Evolutionary conservation across 2,888 invertebrate genomes (phyloP).

Genomic region (Eupelmus urozonus): DNA sequence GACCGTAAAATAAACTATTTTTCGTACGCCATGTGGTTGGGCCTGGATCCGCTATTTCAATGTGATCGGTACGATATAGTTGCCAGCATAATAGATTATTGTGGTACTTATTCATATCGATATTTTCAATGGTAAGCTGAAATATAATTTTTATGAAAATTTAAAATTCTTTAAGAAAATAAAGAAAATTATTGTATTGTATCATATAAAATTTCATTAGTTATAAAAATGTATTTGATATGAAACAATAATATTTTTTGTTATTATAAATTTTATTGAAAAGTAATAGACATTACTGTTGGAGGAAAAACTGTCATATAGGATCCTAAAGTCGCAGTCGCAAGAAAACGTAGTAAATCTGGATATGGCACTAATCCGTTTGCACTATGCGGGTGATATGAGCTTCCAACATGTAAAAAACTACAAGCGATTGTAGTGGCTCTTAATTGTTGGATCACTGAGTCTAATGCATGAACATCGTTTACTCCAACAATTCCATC

Average conservation of each 20-base stretch:
- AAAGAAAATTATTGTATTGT: background rate
- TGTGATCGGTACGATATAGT: conserved; percentile 68
- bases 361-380: conserved; percentile 85
- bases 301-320: conserved; percentile 81
- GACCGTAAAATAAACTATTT: conserved; percentile 80
- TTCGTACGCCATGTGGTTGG: conserved; percentile 70
- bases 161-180: background rate
- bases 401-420: conserved; percentile 85
- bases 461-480: conserved; percentile 85
- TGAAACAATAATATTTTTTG: background rate
- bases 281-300: conserved; percentile 71
- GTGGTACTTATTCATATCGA: conserved; percentile 81
- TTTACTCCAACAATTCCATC: conserved; percentile 87
- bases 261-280: background rate
- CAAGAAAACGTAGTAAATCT: conserved; percentile 86
- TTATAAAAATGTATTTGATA: background rate
- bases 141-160: conserved; percentile 24
- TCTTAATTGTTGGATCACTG: conserved; percentile 85
- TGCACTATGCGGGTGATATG: conserved; percentile 83
- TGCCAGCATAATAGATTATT: conserved; percentile 79
- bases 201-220: background rate
- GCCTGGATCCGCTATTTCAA: conserved; percentile 58
- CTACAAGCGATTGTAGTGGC: conserved; percentile 86
- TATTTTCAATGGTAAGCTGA: conserved; percentile 63
- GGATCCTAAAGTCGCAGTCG: conserved; percentile 86